phyloP scores from a whole-genome alignment of 2,888 invertebrate genomes.

The Caenorhabditis panamensis region DNA sequence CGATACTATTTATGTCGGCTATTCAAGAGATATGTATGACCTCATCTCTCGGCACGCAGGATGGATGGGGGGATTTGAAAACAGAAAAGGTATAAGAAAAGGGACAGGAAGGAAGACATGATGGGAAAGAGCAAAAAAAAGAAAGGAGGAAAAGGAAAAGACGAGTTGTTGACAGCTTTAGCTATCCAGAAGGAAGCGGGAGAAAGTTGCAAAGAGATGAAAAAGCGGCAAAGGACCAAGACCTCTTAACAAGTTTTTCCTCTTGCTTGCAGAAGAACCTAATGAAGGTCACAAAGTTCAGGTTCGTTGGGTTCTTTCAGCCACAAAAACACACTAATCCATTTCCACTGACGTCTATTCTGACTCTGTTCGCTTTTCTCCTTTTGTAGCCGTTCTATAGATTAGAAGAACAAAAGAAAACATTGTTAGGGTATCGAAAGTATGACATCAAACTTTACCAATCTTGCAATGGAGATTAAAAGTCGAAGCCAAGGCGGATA shows the following conservation, averaged over 20 bases:
- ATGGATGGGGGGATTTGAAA: not conserved
- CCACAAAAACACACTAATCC: not conserved
- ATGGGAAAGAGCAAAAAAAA: conserved; percentile 25
- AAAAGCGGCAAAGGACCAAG: not conserved
- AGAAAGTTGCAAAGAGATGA: not conserved
- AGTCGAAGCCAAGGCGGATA: too few species aligned
- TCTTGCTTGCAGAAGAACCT: not conserved
- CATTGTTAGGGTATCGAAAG: too few species aligned
- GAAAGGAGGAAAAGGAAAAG: conserved; percentile 8
- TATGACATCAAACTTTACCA: not conserved
- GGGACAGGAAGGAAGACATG: conserved; percentile 14
- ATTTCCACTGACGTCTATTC: not conserved
- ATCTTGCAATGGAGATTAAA: too few species aligned
- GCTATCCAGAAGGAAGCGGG: not conserved
- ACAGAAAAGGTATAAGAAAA: not conserved
- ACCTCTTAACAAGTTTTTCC: conserved; percentile 3
- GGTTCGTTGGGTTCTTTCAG: too few species aligned
- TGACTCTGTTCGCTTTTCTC: not conserved
- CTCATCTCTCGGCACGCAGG: not conserved
- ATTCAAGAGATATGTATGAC: conserved; percentile 6
- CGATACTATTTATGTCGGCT: conserved; percentile 9
- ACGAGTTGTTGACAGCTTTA: not conserved
- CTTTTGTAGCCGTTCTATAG: not conserved
- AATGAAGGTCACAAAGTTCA: conserved; percentile 2
- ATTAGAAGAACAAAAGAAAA: not conserved